Evolutionary conservation across 2,888 invertebrate genomes (phyloP), one percentile per base, ranked within the genome.

Genomic region (Caenorhabditis zanzibari): DNA sequence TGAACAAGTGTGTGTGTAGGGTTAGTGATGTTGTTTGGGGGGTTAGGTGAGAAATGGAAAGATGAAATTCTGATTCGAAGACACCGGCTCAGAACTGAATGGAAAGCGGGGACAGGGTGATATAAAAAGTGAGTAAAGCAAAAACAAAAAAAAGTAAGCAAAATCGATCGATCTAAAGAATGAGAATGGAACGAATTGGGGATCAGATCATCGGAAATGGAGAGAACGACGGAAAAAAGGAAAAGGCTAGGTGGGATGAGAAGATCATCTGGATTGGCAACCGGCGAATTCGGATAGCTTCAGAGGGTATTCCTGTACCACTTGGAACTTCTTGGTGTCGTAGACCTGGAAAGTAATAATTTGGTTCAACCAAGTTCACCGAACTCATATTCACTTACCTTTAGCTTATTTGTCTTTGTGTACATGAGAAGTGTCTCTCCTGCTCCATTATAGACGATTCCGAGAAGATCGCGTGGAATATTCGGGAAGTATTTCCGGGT

Each of bases 261-360:
- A 16, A 28, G 68, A 74, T 81, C 59, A 61, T 68, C 73, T 64
- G 41, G 79, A 64, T 24, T 88, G 74, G 73, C 90, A 90, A 9
- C 89, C 90, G 72, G 88, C 84, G 83, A 88, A 90, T 56, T 89
- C 88, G 76, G 84, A 85, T 24, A 90, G 76, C 52, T 84, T 86
- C 54, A 90, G 41, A 24, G 90, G 90, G 72, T 89, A 90, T 64
- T 90, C 90, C 69, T 90, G 89, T 9, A 88, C 87, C 32, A 91
- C 86, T 32, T 85, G 85, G 88, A 82, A 89, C 69, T 88, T 89
- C 56, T 88, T 89, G 54, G 89, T 85, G 81, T 90, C 85, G 85
- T 91, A 91, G 56, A 91, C 88, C 90, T 90, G 76, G 75, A 89
- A 76, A 12, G n/a, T 49, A 28, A n/a, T 5, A 24, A 6, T 56